Percentiles rank a stretch among this genome's conserved stretches.
Evolutionary conservation across 2,888 invertebrate genomes (phyloP).

Genomic region (Chaetoderma sp.): DNA sequence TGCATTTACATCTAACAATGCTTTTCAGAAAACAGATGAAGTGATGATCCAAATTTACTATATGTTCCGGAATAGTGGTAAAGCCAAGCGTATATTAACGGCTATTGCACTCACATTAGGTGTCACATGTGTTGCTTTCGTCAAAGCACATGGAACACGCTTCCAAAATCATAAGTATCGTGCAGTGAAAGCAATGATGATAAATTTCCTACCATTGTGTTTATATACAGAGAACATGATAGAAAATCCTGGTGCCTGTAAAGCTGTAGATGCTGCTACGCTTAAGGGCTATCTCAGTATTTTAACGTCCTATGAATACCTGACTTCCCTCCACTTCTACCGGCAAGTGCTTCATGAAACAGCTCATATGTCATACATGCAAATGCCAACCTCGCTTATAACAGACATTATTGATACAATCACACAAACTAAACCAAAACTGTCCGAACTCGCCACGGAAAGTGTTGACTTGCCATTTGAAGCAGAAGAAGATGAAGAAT

Average conservation of each 20-base stretch:
- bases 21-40: slow-evolving; percentile 6
- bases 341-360: not conserved
- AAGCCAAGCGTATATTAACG: not conserved
- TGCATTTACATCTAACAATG: slow-evolving; percentile 2
- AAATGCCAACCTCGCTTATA: not conserved
- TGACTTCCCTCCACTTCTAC: slow-evolving; percentile 1
- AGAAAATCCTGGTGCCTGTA: not conserved
- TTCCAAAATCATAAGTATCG: slow-evolving; percentile 8
- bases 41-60: slow-evolving; percentile 9
- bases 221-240: slow-evolving; percentile 1
- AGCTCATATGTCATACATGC: not conserved
- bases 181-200: slow-evolving; percentile 3
- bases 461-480: not conserved
- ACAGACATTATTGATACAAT: not conserved
- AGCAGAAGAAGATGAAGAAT: not conserved
- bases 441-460: not conserved
- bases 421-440: not conserved
- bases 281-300: not conserved
- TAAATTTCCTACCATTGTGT: slow-evolving; percentile 8
- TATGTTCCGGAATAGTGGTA: slow-evolving; percentile 10
- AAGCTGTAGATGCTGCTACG: not conserved
- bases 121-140: slow-evolving; percentile 6
- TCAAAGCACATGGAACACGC: not conserved
- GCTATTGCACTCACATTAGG: not conserved
- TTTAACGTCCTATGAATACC: not conserved